phyloP scores from a whole-genome alignment of 2,113 vertebrate genomes.

The Origma solitaria region DNA sequence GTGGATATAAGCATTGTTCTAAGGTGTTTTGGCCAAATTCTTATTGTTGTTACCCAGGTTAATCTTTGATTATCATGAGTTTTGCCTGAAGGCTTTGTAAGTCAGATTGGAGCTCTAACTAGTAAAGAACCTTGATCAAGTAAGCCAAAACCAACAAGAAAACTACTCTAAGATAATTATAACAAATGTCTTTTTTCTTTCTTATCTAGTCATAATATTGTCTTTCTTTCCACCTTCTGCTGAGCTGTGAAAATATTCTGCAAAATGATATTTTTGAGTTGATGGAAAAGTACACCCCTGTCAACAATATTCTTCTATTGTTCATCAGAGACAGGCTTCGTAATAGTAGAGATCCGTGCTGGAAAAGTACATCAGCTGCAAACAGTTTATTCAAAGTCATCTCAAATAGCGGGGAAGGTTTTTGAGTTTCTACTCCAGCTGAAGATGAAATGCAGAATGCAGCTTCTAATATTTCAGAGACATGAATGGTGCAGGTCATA shows the following conservation, averaged over 20 bases:
- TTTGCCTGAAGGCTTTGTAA: background rate
- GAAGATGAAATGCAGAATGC: background rate
- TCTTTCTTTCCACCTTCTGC: slow-evolving; percentile 24
- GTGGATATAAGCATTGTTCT: background rate
- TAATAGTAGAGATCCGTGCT: background rate
- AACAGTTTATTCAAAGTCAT: background rate
- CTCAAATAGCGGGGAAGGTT: background rate
- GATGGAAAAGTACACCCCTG: slow-evolving; percentile 31
- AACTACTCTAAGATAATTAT: background rate
- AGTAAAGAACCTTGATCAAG: background rate
- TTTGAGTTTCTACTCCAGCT: background rate
- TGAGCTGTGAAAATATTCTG: slow-evolving; percentile 46
- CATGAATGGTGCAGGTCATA: background rate
- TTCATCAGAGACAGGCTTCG: slow-evolving; percentile 25
- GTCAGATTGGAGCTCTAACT: background rate
- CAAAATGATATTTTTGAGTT: slow-evolving; percentile 10
- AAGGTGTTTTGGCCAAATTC: background rate
- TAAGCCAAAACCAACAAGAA: background rate
- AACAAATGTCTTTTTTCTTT: slow-evolving; percentile 9
- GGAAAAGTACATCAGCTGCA: background rate
- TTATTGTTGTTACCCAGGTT: background rate
- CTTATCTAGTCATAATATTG: background rate
- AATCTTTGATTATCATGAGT: background rate
- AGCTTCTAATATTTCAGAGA: background rate
- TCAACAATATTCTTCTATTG: slow-evolving; percentile 18